phyloP scores from a whole-genome alignment of 92 coral and sea anemone species.

The Zoanthus gigantus region DNA sequence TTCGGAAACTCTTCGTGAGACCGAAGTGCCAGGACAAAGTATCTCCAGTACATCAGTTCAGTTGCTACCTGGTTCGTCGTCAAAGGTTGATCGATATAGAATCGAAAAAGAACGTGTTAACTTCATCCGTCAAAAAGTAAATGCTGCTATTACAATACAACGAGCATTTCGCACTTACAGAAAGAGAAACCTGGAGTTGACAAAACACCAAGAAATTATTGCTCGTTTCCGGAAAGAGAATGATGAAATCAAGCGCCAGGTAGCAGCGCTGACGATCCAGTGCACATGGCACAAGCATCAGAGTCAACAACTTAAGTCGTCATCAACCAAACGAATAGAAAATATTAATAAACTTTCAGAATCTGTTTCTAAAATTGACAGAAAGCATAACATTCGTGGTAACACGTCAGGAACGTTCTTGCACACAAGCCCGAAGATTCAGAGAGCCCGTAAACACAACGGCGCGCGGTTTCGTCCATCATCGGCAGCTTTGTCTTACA shows the following conservation, averaged over 20 bases:
- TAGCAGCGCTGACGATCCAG: slow-evolving; percentile 87
- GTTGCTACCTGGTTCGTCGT: not conserved
- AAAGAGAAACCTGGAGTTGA: slow-evolving; percentile 34
- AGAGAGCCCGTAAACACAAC: slow-evolving; percentile 23
- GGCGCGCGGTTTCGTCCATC: slow-evolving; percentile 48
- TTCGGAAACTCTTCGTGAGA: not conserved
- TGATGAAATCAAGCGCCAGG: slow-evolving; percentile 71
- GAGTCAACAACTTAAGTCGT: slow-evolving; percentile 38
- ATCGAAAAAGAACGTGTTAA: slow-evolving; percentile 81
- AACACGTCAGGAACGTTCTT: slow-evolving; percentile 9
- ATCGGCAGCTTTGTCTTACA: slow-evolving; percentile 76
- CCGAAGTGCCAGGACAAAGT: not conserved
- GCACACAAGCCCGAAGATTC: slow-evolving; percentile 33
- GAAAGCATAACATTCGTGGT: not conserved
- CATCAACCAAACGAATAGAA: slow-evolving; percentile 33
- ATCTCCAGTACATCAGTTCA: not conserved
- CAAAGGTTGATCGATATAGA: slow-evolving; percentile 64
- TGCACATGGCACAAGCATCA: slow-evolving; percentile 75
- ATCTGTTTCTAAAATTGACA: not conserved
- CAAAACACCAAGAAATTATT: slow-evolving; percentile 44
- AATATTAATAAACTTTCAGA: slow-evolving; percentile 9
- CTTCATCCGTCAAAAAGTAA: slow-evolving; percentile 81
- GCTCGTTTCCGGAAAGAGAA: slow-evolving; percentile 72
- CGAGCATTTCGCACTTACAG: slow-evolving; percentile 74
- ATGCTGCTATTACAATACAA: slow-evolving; percentile 87